Evolutionary conservation across 2,888 invertebrate genomes (phyloP), one percentile per base, ranked within the genome.

Genomic region (Ptilodon capucinus): DNA sequence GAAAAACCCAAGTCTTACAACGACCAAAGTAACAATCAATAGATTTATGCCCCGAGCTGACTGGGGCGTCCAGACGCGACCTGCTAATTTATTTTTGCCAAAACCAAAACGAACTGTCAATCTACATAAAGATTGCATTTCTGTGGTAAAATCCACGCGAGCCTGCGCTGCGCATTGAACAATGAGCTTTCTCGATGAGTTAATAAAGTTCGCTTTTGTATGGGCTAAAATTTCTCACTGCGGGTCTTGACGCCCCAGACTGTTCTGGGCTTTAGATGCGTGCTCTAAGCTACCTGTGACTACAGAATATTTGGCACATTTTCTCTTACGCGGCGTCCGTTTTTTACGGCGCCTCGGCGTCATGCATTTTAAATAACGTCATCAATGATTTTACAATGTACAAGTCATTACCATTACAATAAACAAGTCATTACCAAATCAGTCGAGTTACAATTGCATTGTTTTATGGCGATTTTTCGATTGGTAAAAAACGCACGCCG

Each of bases 291-390:
- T 79, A 78, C 62, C 69, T 65, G 76, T 68, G 71, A 81, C 85
- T 88, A 88, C 80, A 71, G 60, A 86, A 88, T 86, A 90, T 90
- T 90, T 90, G 89, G 89, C 89, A 90, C 89, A 86, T 76, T 71
- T 67, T 66, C 56, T 58, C 49, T 45, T 49, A 58, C 54, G 56
- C 65, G 59, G 57, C 68, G 64, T 65, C 64, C 64, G 63, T 71
- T 66, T 67, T 67, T 64, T 61, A 67, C 64, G 60, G 49, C 42
- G 19, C 48, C 42, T 28, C 42, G 42, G 40, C 18, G 40, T 54
- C 28, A 42, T 11, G n/a, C n/a, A 38, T 40, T 39, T 32, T 46
- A 32, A 9, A 34, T 46, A 42, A n/a, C 16, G 28, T 36, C 19
- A 25, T 28, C 51, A 16, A 19, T 13, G 36, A 18, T 19, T 36